A percentile compares a stretch with the other conserved stretches of the same genome.
These are phyloP conservation scores for Athalia rosae DNA, from an alignment of 2,888 invertebrate genomes.

Conservation along the genomic window DNA sequence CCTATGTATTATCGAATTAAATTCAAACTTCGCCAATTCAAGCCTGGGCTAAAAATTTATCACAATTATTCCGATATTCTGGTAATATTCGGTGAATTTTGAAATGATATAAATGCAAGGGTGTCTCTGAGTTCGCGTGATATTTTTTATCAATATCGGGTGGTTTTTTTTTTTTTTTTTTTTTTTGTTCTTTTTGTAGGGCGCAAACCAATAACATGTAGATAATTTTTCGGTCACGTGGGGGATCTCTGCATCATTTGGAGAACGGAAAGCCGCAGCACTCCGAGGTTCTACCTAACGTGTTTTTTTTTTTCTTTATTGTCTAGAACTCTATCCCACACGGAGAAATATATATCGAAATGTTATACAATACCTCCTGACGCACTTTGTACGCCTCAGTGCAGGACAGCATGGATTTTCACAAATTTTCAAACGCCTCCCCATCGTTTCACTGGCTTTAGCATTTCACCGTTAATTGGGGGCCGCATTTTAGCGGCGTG, in stretches of 20 bases:
- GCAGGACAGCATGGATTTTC: constrained; percentile 27
- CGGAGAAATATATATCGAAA: not conserved
- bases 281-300: not conserved
- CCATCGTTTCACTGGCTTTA: constrained; percentile 28
- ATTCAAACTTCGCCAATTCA: too few relatives aligned
- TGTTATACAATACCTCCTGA: constrained; percentile 24
- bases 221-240: constrained; percentile 36
- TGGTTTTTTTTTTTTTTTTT: too few relatives aligned
- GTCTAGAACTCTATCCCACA: not conserved
- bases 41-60: too few relatives aligned
- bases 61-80: too few relatives aligned
- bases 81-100: too few relatives aligned
- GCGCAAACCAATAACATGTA: not conserved
- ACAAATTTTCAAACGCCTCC: constrained; percentile 22
- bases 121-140: not conserved
- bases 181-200: too few relatives aligned
- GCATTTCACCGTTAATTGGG: not conserved
- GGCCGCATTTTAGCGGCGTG: not conserved
- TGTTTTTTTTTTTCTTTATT: constrained; percentile 1
- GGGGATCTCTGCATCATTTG: not conserved
- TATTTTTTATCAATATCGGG: constrained; percentile 14
- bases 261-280: not conserved
- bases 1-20: too few relatives aligned
- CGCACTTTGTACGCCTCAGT: constrained; percentile 23
- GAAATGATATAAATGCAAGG: not conserved